Evolutionary conservation across 2,113 vertebrate species (phyloP).

Genomic region (Trachemys scripta): DNA sequence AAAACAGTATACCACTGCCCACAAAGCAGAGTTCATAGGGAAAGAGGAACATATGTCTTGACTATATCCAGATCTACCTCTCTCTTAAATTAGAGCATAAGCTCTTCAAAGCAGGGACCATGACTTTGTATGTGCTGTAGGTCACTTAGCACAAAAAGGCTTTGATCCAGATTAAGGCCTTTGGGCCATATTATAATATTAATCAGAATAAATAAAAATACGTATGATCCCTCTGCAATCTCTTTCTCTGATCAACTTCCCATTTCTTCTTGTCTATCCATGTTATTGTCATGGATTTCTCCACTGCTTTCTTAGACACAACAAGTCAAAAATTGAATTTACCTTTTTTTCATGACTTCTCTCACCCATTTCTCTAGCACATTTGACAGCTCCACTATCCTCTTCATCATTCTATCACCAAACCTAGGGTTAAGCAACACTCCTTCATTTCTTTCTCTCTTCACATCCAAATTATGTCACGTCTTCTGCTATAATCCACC

Average conservation of each 20-base stretch:
- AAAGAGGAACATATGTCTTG: accelerated
- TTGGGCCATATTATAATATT: not conserved
- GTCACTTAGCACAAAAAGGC: not conserved
- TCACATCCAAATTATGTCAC: not conserved
- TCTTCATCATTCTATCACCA: not conserved
- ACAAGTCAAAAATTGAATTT: not conserved
- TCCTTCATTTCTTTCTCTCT: constrained; percentile 19
- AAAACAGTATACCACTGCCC: accelerated
- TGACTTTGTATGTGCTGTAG: not conserved
- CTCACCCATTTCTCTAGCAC: not conserved
- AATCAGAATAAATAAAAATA: not conserved
- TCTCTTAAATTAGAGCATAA: accelerated
- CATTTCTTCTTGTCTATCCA: not conserved
- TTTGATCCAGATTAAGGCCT: not conserved
- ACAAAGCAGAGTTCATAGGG: accelerated
- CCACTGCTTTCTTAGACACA: not conserved
- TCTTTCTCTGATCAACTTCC: not conserved
- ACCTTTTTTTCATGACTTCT: not conserved
- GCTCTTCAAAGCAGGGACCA: not conserved
- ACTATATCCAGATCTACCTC: accelerated
- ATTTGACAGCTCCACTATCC: not conserved
- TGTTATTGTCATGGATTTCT: accelerated
- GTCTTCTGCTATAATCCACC: not conserved
- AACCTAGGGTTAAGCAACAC: not conserved
- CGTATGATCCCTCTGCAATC: not conserved